phyloP scores from a whole-genome alignment of 2,888 invertebrate species.

The Macrostomum cliftonense region DNA sequence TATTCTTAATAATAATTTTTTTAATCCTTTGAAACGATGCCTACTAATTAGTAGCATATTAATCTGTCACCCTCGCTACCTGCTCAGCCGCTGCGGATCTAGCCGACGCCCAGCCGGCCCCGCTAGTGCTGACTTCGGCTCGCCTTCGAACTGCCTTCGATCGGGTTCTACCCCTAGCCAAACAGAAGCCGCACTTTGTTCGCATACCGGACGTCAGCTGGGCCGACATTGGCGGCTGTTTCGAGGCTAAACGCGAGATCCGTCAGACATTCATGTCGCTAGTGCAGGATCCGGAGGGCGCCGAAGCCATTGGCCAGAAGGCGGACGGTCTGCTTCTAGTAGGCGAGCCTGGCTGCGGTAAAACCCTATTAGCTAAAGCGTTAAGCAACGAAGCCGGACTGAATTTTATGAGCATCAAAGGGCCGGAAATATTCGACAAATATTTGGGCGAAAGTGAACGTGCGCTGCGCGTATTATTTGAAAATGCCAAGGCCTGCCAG shows the following conservation, averaged over 20 bases:
- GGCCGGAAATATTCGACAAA: slow-evolving; percentile 10
- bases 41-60: too few species aligned
- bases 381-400: slow-evolving; percentile 7
- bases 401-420: slow-evolving; percentile 8
- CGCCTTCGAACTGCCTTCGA: neutral
- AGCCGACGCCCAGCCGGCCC: neutral
- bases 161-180: neutral
- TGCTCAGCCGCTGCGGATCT: too few species aligned
- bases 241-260: neutral
- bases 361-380: slow-evolving; percentile 10
- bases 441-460: slow-evolving; percentile 11
- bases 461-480: slow-evolving; percentile 4
- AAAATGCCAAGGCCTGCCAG: slow-evolving; percentile 7
- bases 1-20: too few species aligned
- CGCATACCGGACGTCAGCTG: slow-evolving; percentile 4
- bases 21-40: too few species aligned
- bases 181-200: slow-evolving; percentile 5
- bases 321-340: slow-evolving; percentile 4
- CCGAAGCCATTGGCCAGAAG: neutral
- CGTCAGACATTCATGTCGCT: neutral
- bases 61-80: too few species aligned
- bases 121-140: neutral
- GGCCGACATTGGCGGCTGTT: slow-evolving; percentile 5
- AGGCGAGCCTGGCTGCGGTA: slow-evolving; percentile 10
- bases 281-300: neutral